Percentiles rank a stretch among this genome's conserved stretches.
These are phyloP conservation scores for Phalacrocorax brasilianus DNA, from an alignment of 2,113 vertebrate species.

Conservation along the genomic window DNA sequence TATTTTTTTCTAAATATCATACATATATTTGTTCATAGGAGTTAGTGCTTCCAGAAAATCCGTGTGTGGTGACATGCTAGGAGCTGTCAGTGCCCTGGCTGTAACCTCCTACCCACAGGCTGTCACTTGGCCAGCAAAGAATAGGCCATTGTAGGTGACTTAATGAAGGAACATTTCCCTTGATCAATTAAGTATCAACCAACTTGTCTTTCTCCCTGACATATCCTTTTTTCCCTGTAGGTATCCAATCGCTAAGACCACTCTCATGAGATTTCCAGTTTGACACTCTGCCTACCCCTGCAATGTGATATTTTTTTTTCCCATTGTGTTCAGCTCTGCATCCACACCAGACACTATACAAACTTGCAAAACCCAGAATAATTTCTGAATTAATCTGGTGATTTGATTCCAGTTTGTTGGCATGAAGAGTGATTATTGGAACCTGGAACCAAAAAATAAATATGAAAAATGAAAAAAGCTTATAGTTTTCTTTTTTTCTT, in stretches of 20 bases:
- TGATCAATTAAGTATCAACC: background rate
- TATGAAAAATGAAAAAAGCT: accelerated
- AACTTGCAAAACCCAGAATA: background rate
- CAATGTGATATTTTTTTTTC: background rate
- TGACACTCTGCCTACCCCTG: background rate
- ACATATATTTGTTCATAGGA: background rate
- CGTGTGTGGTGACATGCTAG: background rate
- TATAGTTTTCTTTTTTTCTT: background rate
- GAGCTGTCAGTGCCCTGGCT: background rate
- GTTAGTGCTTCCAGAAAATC: background rate
- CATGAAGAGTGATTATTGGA: background rate
- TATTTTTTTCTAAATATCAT: background rate
- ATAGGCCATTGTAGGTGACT: background rate
- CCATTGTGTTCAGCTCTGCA: background rate
- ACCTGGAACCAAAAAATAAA: background rate
- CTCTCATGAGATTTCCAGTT: background rate
- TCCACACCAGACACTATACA: background rate
- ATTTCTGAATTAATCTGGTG: background rate
- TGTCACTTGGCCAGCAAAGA: background rate
- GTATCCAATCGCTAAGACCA: background rate
- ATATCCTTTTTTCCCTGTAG: background rate
- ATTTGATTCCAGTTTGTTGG: background rate
- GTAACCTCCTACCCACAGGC: too few species aligned
- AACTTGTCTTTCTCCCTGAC: background rate
- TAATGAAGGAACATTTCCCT: background rate